Evolutionary conservation across 2,888 invertebrate genomes (phyloP), one percentile per base, ranked within the genome.

Genomic region (Emmelina monodactyla): DNA sequence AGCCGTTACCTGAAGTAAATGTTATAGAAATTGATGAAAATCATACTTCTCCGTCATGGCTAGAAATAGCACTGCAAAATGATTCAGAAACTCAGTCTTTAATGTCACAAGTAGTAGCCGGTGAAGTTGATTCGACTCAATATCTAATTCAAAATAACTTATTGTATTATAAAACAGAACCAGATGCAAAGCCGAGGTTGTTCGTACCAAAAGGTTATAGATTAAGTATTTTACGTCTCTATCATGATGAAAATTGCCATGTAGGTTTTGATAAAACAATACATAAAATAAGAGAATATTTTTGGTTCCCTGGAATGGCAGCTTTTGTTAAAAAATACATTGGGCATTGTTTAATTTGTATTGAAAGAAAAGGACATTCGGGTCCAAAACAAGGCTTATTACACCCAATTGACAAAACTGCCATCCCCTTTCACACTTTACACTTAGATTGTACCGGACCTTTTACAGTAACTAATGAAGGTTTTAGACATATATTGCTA

Each of bases 371-470:
- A 22, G 31, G 37, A 9, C 43, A 44, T 15, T 31, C 32, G 1
- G 45, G 49, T 2, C 41, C 43, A 2, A 40, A 44, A 14, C 42
- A 45, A 16, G 44, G 44, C 1, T 33, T 38, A 1, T 14, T 49
- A 7, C 42, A 45, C 28, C 41, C 45, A 1, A 44, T 45, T 1
- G n/a, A 39, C 1, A 49, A 49, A 36, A 22, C 11, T 10, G 11
- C 45, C 7, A 10, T 53, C 0, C 55, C 53, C 0, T 51, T 52
- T 22, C 50, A 51, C 10, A 53, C 49, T 0, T 3, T 55, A 1
- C 54, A 54, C 34, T 31, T 52, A 11, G 51, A 54, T 28, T 51
- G 50, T 25, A 49, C 49, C 1, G 52, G 54, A 0, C 51, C 55
- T 1, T 55, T 55, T 33, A 1, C 28, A 2, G 2, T 2, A 28